A percentile compares a stretch with the other conserved stretches of the same genome.
These are phyloP conservation scores for Ormyrus rosae DNA, from an alignment of 2,888 invertebrate species.

Conservation along the genomic window DNA sequence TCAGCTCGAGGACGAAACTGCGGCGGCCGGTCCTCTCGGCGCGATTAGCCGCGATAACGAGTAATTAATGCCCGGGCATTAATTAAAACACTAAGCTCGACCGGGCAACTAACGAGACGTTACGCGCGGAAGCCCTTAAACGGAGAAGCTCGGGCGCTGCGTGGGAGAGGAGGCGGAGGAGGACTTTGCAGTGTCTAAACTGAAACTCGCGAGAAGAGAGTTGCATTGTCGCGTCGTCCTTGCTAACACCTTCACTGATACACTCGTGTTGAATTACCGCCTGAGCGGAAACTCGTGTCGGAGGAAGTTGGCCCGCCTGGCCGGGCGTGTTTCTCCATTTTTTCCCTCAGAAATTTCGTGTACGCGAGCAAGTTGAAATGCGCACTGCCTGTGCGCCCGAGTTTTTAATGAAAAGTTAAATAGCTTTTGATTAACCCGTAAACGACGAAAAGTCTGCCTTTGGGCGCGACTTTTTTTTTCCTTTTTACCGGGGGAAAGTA, in stretches of 20 bases:
- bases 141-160: not conserved
- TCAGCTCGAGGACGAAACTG: constrained; percentile 9
- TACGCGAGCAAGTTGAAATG: no score
- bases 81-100: constrained; percentile 59
- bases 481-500: no score
- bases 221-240: constrained; percentile 3
- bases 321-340: no score
- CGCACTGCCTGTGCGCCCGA: no score
- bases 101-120: constrained; percentile 56
- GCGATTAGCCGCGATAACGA: constrained; percentile 63
- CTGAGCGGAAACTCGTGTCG: constrained; percentile 26
- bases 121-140: constrained; percentile 33
- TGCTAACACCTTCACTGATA: constrained; percentile 20
- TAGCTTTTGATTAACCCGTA: no score
- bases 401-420: no score
- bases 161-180: not conserved
- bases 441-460: no score
- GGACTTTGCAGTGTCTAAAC: constrained; percentile 1
- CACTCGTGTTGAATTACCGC: constrained; percentile 14
- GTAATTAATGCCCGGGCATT: constrained; percentile 60
- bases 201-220: constrained; percentile 10
- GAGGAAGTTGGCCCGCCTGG: not conserved
- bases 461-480: no score
- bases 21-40: not conserved
- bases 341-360: no score